Base-by-base conservation (phyloP, 2,113 vertebrate species). In the Chaetops frenatus region DNA sequence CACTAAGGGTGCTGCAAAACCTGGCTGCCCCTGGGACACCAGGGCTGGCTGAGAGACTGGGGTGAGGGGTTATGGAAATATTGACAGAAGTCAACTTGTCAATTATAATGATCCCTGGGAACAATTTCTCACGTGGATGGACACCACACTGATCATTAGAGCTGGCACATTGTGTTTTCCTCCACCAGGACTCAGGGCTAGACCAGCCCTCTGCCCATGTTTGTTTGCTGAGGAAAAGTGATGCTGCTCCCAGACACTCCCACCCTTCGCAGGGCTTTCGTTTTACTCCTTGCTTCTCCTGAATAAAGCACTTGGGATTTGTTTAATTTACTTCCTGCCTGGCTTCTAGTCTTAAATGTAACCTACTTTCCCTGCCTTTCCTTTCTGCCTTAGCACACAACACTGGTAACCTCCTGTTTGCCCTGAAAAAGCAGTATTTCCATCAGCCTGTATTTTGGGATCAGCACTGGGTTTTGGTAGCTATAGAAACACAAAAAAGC, bases 401-500 rank as follows among this genome's bases (percentile, higher is more conserved):
- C 69, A 47, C 36, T 18, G 3, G 19, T 42, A 81, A 81, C 77
- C 69, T 58, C 38, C 13, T 11, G 4, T 50, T 66, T 92, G 81
- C 62, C 71, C 74, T 14, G 11, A 65, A 74, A 83, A 18, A 45
- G 62, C 66, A 89, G 4, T 29, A 74, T 22, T 64, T 82, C 53
- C 66, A 21, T 84, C 80, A 92, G 91, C n/a, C 21, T 22, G 1
- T 47, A 64, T 89, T 95, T 91, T 44, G 65, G 28, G 35, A 78
- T 78, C 91, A 88, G 81, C 70, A 66, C 17, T 77, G 62, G 80
- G 53, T 56, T 95, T 66, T 6, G 36, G 94, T 88, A 92, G 65
- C 91, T 93, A 95, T 79, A 69, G 96, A 88, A 97, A 96, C 96
- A 96, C 11, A n/a, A 92, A 69, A 88, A 72, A 86, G 36, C 88